Conservation (phyloP, 2,797 vertebrate species). For the Gymnoscopelus microlampas region DNA sequence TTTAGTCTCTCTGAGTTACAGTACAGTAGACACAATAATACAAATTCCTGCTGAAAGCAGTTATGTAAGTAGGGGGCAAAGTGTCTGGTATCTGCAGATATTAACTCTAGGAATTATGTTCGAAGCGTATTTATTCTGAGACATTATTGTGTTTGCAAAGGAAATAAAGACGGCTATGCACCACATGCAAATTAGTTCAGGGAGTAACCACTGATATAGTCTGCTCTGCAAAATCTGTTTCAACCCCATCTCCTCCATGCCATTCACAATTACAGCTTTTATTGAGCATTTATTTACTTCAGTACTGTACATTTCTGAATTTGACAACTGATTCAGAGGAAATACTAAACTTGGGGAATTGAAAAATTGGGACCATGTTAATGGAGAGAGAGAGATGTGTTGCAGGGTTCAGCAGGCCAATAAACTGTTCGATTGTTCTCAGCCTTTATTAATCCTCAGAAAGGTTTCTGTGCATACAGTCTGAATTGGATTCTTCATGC, state of each 20-base stretch:
- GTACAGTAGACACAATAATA: slow-evolving; percentile 28
- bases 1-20: no score
- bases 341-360: no score
- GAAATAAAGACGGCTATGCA: slow-evolving; percentile 50
- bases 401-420: no score
- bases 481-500: no score
- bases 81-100: slow-evolving; percentile 46
- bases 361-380: no score
- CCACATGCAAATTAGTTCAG: slow-evolving; percentile 65
- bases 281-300: slow-evolving; percentile 5
- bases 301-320: slow-evolving; percentile 5
- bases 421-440: no score
- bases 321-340: no score
- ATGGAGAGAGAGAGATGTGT: no score
- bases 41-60: slow-evolving; percentile 47
- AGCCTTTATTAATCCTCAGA: no score
- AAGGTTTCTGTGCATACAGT: no score
- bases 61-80: slow-evolving; percentile 14
- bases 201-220: slow-evolving; percentile 62
- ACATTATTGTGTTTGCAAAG: slow-evolving; percentile 60
- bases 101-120: slow-evolving; percentile 50
- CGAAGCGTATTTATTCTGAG: slow-evolving; percentile 60
- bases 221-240: slow-evolving; percentile 66
- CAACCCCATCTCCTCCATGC: slow-evolving; percentile 46
- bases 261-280: slow-evolving; percentile 39